Conservation (phyloP, 2,888 invertebrate species). For the Drosophila austrosaltans region DNA sequence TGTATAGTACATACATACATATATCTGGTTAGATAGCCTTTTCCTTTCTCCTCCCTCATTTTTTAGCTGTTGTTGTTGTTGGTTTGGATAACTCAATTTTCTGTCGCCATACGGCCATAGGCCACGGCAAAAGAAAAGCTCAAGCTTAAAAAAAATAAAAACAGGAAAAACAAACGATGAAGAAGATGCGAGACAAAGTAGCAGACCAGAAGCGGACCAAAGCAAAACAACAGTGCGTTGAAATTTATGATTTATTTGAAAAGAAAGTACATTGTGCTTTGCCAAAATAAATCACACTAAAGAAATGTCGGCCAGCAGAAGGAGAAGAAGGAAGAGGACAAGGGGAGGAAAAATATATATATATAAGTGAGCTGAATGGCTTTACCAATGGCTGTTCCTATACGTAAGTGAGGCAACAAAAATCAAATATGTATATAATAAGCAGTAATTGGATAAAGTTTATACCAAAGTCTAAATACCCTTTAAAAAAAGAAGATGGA, state of each 20-base stretch:
- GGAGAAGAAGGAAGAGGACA: background rate
- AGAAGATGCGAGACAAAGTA: background rate
- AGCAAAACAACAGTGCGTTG: slow-evolving; percentile 61
- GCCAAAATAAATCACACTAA: slow-evolving; percentile 78
- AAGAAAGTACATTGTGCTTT: slow-evolving; percentile 74
- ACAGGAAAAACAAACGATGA: slow-evolving; percentile 4
- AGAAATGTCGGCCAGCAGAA: slow-evolving; percentile 33
- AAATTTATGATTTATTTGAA: slow-evolving; percentile 80
- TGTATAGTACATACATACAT: slow-evolving; percentile 27
- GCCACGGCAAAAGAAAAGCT: slow-evolving; percentile 21
- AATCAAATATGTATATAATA: slow-evolving; percentile 23
- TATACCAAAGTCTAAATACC: background rate
- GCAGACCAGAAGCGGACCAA: slow-evolving; percentile 7
- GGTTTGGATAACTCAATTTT: slow-evolving; percentile 77
- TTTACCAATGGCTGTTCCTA: too few relatives aligned
- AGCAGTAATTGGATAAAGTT: background rate
- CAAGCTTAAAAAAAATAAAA: slow-evolving; percentile 4
- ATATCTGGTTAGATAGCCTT: slow-evolving; percentile 62
- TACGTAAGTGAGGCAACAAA: slow-evolving; percentile 6
- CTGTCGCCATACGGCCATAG: slow-evolving; percentile 45
- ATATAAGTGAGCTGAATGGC: too few relatives aligned
- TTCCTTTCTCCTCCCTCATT: slow-evolving; percentile 4
- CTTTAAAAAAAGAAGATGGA: background rate
- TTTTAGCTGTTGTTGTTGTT: slow-evolving; percentile 1
- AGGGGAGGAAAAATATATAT: background rate